Percentiles rank a stretch among this genome's conserved stretches.
These are phyloP conservation scores for Thereva nobilitata DNA, from an alignment of 2,888 invertebrate species.

Conservation along the genomic window DNA sequence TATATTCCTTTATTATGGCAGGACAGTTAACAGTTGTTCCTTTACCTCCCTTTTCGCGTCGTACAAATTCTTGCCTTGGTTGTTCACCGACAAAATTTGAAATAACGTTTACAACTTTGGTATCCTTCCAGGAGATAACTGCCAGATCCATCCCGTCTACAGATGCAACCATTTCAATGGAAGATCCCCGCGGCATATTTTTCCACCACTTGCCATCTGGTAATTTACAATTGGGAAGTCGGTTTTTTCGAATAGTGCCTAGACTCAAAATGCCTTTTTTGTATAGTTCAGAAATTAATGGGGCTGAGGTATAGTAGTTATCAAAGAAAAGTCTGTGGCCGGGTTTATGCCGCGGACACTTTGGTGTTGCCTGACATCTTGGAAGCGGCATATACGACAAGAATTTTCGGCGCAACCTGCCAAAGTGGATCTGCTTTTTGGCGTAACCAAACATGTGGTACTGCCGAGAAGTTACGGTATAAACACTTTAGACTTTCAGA, in stretches of 20 bases:
- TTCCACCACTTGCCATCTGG: constrained; percentile 23
- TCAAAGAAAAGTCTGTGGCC: constrained; percentile 38
- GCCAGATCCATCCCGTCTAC: constrained; percentile 35
- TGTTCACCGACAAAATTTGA: not conserved
- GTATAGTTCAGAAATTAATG: constrained; percentile 25
- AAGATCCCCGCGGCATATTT: constrained; percentile 39
- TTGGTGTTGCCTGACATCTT: no score
- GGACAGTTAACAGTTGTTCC: constrained; percentile 35
- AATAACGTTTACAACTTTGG: constrained; percentile 36
- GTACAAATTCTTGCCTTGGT: constrained; percentile 7
- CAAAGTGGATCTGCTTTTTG: no score
- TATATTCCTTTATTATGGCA: constrained; percentile 28
- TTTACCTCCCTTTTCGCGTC: constrained; percentile 23
- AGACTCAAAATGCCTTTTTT: constrained; percentile 31
- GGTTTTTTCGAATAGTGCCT: constrained; percentile 9
- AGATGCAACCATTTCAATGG: constrained; percentile 38
- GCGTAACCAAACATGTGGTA: no score
- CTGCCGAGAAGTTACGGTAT: no score
- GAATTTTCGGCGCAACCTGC: no score
- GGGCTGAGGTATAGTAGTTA: constrained; percentile 39
- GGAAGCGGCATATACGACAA: no score
- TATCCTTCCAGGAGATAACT: constrained; percentile 39
- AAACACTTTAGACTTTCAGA: no score
- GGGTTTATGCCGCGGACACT: no score
- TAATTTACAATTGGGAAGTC: constrained; percentile 14